These are phyloP conservation scores for Synanthedon andrenaeformis DNA, from an alignment of 2,888 invertebrate species.

Conservation along the genomic window DNA sequence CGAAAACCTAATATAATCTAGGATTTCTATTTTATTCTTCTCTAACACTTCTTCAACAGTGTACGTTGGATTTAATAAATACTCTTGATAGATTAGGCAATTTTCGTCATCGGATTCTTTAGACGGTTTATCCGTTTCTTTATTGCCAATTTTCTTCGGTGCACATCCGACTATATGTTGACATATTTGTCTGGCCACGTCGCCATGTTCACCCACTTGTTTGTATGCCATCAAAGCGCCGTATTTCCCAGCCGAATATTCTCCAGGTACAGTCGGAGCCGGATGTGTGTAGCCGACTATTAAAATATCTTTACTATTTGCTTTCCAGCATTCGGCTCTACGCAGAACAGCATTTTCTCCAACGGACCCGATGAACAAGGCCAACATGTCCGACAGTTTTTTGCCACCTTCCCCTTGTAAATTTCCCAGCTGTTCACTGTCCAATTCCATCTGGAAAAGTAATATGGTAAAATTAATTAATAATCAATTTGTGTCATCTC, in stretches of 20 bases:
- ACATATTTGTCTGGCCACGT: constrained; percentile 81
- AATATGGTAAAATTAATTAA: neutral
- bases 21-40: constrained; percentile 73
- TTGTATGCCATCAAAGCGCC: constrained; percentile 85
- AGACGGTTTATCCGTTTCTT: constrained; percentile 71
- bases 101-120: constrained; percentile 80
- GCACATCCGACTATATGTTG: constrained; percentile 95
- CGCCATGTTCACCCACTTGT: constrained; percentile 42
- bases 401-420: constrained; percentile 76
- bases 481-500: neutral
- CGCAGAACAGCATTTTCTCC: constrained; percentile 91
- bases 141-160: constrained; percentile 79
- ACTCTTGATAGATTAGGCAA: constrained; percentile 88
- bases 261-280: constrained; percentile 55
- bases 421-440: constrained; percentile 75
- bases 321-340: constrained; percentile 82
- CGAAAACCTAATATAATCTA: constrained; percentile 89
- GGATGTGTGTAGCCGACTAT: constrained; percentile 87
- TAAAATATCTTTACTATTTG: constrained; percentile 49
- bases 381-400: constrained; percentile 82
- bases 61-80: constrained; percentile 80
- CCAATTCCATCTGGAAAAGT: constrained; percentile 68
- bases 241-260: constrained; percentile 82
- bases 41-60: constrained; percentile 80
- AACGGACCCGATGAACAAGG: constrained; percentile 85